A percentile compares a stretch with the other conserved stretches of the same genome.
Evolutionary conservation across 2,797 vertebrate species (phyloP).

Genomic region (Microchirus variegatus): DNA sequence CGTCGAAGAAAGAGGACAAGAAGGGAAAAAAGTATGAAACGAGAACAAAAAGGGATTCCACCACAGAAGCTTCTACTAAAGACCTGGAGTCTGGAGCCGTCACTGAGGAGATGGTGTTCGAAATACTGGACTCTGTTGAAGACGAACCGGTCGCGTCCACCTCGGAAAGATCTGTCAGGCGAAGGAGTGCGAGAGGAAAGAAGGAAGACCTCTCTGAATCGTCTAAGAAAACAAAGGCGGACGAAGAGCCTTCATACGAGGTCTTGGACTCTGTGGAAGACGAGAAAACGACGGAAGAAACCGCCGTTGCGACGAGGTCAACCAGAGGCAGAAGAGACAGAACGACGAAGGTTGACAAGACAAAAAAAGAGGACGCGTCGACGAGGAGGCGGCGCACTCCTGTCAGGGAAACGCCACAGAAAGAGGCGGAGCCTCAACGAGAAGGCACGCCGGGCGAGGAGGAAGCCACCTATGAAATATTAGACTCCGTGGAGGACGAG

Average conservation of each 20-base stretch:
- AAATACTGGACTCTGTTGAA: constrained; percentile 47
- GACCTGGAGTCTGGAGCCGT: not conserved
- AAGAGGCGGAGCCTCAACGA: not conserved
- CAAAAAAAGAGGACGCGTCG: constrained; percentile 1
- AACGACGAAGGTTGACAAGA: constrained; percentile 2
- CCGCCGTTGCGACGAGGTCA: not conserved
- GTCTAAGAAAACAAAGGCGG: not conserved
- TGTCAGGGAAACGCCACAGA: constrained; percentile 20
- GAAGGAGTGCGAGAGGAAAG: constrained; percentile 35
- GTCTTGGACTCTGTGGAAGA: constrained; percentile 60
- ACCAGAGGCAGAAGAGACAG: constrained; percentile 19
- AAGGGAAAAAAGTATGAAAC: not conserved
- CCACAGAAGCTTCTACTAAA: not conserved
- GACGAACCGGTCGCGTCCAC: not conserved
- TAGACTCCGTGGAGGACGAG: constrained; percentile 31
- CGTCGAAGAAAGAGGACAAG: constrained; percentile 17
- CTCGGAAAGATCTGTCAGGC: constrained; percentile 18
- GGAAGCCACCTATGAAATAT: not conserved
- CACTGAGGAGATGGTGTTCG: not conserved
- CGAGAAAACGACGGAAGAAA: not conserved
- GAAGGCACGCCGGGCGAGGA: not conserved
- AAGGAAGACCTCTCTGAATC: constrained; percentile 19
- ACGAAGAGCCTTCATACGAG: constrained; percentile 23
- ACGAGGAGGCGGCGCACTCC: constrained; percentile 15
- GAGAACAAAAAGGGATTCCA: not conserved